Evolutionary conservation across 2,113 vertebrate species (phyloP), one percentile per base, ranked within the genome.

Genomic region (Mystacornis crossleyi): DNA sequence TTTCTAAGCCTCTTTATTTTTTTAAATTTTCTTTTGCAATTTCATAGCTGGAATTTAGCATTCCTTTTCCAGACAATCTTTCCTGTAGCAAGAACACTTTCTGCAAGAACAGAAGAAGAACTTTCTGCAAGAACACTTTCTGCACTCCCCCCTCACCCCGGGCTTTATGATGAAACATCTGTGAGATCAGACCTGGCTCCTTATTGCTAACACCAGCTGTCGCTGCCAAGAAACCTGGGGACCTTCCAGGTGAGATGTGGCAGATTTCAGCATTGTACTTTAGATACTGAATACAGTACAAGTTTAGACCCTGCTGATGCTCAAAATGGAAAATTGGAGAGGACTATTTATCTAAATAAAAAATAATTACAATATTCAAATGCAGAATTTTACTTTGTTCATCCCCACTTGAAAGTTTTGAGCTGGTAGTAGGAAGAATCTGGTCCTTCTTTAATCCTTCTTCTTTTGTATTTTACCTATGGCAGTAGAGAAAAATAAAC

Each of bases 71-170:
- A 70, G 34, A 28, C 7, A 34, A 31, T 33, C 20, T 79, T 87
- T 47, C 9, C 3, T 82, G 11, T 78, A 73, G 23, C 9, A 89
- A 36, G 12, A 21, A 71, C 9, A 40, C 2, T 67, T 74, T 47
- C 25, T 38, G 16, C 14, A 4, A n/a, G n/a, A n/a, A n/a, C n/a
- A n/a, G n/a, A n/a, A n/a, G n/a, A n/a, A n/a, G n/a, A n/a, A n/a
- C n/a, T n/a, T n/a, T n/a, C n/a, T n/a, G 23, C 9, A 89, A 36
- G 12, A 21, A 71, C 9, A 40, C 2, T 67, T 74, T 47, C 25
- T 38, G 16, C 14, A 4, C 4, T 9, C 3, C 4, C 0, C 14
- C 18, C 23, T 40, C 40, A 8, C 13, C 2, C 23, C 26, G 24
- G 7, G 16, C 21, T 73, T 62, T 28, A 0, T 60, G 33, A 75